Base-by-base conservation (phyloP, 2,888 invertebrate genomes). In the Sialis lutaria region DNA sequence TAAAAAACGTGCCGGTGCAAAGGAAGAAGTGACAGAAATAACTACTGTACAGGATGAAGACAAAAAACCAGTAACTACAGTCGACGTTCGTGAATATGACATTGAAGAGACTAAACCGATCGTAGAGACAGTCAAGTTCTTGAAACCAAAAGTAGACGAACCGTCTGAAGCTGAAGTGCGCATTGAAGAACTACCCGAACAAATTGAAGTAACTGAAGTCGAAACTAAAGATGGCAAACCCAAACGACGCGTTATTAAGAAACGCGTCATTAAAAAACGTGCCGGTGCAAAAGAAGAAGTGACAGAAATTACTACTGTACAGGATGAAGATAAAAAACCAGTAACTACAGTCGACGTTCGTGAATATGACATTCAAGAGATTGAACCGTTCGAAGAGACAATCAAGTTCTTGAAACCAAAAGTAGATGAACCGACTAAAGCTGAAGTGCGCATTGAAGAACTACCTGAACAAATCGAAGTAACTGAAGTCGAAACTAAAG, bases 1-100 rank as follows among this genome's bases (percentile, higher is more conserved):
- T n/a, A 69, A 67, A 51, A 69, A 69, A 53, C 58, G 63, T 3
- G 55, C 62, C 41, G 63, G 60, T 50, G 51, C 57, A 42, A 62
- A 61, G 54, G 58, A 59, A 50, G 63, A 62, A 55, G 55, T 54
- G 13, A 56, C 64, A 7, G 59, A 63, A 54, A 60, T 63, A 33
- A 47, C 55, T 4, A 62, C 59, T 0, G 54, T 59, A 6, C 56
- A 61, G 48, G 60, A 61, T 51, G 60, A 60, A 32, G 58, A 54
- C 9, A 57, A 60, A 9, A 52, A 53, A 9, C 61, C 64, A 0
- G 54, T 58, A 4, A 62, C 57, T 0, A 59, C 58, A 0, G 55
- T 64, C 0, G 54, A 55, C 6, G 55, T 57, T 33, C 46, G 50
- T 42, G 37, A 49, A 42, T 35, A 43, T 13, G 33, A 43, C 30